Conservation (phyloP, 2,797 vertebrate species). For the Oryzias dopingdopingensis region DNA sequence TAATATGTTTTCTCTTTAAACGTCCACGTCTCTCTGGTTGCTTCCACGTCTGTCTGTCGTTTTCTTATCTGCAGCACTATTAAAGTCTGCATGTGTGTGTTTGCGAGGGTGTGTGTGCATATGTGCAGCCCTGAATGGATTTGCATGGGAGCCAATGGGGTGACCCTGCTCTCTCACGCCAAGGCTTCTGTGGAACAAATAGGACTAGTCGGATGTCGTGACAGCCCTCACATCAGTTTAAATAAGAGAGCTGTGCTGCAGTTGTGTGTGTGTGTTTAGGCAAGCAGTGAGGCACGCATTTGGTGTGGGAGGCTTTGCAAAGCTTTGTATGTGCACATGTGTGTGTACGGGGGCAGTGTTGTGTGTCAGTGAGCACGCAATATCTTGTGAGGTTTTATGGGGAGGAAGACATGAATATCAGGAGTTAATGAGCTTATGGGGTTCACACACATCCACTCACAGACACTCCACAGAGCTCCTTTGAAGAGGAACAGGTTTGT, state of each 20-base stretch:
- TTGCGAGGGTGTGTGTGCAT: conserved; percentile 17
- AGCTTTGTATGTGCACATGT: conserved; percentile 45
- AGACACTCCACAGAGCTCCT: conserved; percentile 39
- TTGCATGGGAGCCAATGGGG: conserved; percentile 80
- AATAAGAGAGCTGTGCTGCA: conserved; percentile 74
- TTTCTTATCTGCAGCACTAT: conserved; percentile 62
- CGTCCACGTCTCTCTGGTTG: conserved; percentile 3
- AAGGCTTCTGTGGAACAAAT: conserved; percentile 78
- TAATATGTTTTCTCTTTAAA: conserved; percentile 11
- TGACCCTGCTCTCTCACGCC: conserved; percentile 78
- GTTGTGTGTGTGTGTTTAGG: conserved; percentile 51
- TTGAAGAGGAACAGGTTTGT: conserved; percentile 62
- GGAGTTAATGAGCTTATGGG: conserved; percentile 64
- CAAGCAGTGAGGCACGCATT: conserved; percentile 67
- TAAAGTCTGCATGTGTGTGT: conserved; percentile 35
- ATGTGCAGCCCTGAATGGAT: conserved; percentile 61
- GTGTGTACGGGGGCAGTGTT: conserved; percentile 20
- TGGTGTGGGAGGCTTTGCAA: conserved; percentile 57
- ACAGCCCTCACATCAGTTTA: conserved; percentile 81
- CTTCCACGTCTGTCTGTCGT: conserved; percentile 38
- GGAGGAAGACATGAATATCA: conserved; percentile 53
- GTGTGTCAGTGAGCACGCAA: conserved; percentile 75
- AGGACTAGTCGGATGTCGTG: conserved; percentile 85
- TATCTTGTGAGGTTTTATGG: conserved; percentile 49
- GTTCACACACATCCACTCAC: conserved; percentile 39